Base-by-base conservation (phyloP, 2,113 vertebrate species). In the Silurus meridionalis region DNA sequence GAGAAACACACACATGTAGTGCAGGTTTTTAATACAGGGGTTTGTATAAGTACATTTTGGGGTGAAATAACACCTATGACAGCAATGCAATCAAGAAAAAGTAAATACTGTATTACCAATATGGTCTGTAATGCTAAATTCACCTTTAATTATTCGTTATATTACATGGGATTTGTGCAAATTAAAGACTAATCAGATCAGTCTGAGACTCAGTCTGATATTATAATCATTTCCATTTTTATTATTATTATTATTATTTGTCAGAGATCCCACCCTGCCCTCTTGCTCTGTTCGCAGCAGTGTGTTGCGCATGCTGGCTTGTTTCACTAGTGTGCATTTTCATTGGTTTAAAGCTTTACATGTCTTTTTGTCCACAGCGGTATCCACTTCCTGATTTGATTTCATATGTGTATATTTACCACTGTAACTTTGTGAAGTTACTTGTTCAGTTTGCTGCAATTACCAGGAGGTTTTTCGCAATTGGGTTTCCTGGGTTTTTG, bases 51-150 rank as follows among this genome's bases (percentile, higher is more conserved):
- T 19, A 61, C 25, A 58, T 83, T 80, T 83, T 83, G 89, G 72
- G 74, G 66, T 85, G 81, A 85, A 79, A 88, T 66, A 83, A 71
- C 9, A 23, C 79, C 72, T 48, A 13, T 80, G 86, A 74, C 67
- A 83, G 64, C 64, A 48, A 55, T n/a, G 67, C 80, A 37, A 23
- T 50, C 50, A 53, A 86, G 50, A 21, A 21, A 37, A 85, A 86
- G 50, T 28, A 2, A 28, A 63, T 48, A 77, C 53, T 21, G n/a
- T 6, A 9, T 9, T 25, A 50, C 23, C 4, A 13, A 67, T n/a
- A 13, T 0, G 7, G 17, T 82, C 46, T 9, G 11, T 64, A 53
- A 82, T 4, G 6, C 80, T 55, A 55, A 55, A 11, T 6, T 25
- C 75, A 50, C 67, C 67, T 37, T 64, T 64, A 23, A 67, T 11